Base-by-base conservation (phyloP, 2,113 vertebrate species). In the Syngnathoides biaculeatus region DNA sequence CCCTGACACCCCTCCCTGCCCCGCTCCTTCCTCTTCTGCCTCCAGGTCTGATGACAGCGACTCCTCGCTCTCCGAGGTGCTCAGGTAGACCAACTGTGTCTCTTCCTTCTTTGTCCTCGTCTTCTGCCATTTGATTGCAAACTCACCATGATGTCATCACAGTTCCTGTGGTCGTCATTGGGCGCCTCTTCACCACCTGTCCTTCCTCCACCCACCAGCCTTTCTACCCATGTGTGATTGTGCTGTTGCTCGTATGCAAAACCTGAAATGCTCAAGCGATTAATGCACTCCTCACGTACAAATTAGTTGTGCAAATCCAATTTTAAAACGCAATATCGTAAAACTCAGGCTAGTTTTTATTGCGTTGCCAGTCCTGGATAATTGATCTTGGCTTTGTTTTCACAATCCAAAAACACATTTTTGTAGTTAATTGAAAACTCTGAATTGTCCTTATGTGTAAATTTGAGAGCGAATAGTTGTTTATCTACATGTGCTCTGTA, bases 21-120 rank as follows among this genome's bases (percentile, higher is more conserved):
- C 90, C 91, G 78, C 70, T 91, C 92, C 92, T 92, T 95, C 92
- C 95, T 94, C 94, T 95, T 97, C 93, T 97, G 93, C 94, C 93
- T 94, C 90, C 94, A 99, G 97, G 97, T 99, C 96, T 89, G 97
- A 99, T 93, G 97, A 99, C 95, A 98, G 96, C 94, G 97, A 98
- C 92, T 97, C 95, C 94, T 98, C 96, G 94, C 93, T 98, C 93
- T 97, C 96, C 91, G 97, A 99, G 94, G 94, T 96, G 92, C 94
- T 96, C 95, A 99, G 97, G 97, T 99, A 98, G 93, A 95, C 92
- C 93, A 92, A 88, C 91, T 90, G 74, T 93, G 88, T 94, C 91
- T 90, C 87, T 93, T 57, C 69, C 30, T 69, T 82, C 71, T 78
- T 79, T 72, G 20, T 69, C 56, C 26, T 67, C 59, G 69, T 79